A percentile compares a stretch with the other conserved stretches of the same genome.
Conservation (phyloP, 2,888 invertebrate species). For the Trissoscelio sp. region DNA sequence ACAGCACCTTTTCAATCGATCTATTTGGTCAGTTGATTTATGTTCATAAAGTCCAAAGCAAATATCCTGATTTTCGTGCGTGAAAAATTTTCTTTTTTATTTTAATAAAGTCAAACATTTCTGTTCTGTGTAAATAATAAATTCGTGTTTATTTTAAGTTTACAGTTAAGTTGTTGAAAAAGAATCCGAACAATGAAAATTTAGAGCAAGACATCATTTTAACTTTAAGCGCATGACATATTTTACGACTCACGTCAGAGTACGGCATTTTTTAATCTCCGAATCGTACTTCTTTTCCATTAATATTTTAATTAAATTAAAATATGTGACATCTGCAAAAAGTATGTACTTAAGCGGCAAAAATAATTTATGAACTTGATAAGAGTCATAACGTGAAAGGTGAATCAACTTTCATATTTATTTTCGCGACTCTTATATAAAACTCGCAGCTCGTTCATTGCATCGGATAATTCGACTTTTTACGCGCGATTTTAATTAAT, state of each 20-base stretch:
- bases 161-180: constrained; percentile 32
- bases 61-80: background rate
- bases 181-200: constrained; percentile 13
- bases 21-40: background rate
- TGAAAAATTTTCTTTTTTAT: background rate
- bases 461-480: constrained; percentile 31
- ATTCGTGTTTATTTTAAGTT: background rate
- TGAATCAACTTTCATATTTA: constrained; percentile 63
- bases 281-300: background rate
- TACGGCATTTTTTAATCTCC: background rate
- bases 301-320: constrained; percentile 37
- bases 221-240: background rate
- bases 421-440: constrained; percentile 54
- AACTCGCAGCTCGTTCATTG: constrained; percentile 36
- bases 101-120: background rate
- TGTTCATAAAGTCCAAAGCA: background rate
- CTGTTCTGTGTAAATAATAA: background rate
- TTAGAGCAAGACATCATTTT: constrained; percentile 6
- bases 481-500: constrained; percentile 8
- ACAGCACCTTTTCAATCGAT: background rate
- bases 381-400: constrained; percentile 54
- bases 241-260: constrained; percentile 9
- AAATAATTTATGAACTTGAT: constrained; percentile 58
- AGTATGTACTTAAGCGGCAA: constrained; percentile 5
- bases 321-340: constrained; percentile 22